phyloP scores from a whole-genome alignment of 2,888 invertebrate species.

The Conus canariensis region DNA sequence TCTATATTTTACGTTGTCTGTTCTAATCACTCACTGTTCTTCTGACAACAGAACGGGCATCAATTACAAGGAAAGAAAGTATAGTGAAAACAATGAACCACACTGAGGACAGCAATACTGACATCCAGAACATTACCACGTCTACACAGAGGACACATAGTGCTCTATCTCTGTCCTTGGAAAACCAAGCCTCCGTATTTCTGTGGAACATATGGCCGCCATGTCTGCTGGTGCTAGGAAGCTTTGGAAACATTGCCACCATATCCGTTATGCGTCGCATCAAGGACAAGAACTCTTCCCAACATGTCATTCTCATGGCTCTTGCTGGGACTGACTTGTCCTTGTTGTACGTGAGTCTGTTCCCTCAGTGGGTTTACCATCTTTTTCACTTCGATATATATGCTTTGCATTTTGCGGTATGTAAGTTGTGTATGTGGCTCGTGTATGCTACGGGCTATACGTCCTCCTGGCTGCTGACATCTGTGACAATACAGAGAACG shows the following conservation, averaged over 20 bases:
- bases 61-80: too few species aligned
- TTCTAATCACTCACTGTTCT: too few species aligned
- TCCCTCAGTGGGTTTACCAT: background rate
- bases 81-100: too few species aligned
- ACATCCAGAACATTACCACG: too few species aligned
- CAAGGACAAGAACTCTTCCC: slow-evolving; percentile 1
- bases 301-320: background rate
- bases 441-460: background rate
- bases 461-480: background rate
- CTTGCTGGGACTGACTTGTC: background rate
- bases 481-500: background rate
- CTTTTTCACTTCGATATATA: background rate
- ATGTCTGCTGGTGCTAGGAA: background rate
- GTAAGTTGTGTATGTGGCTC: background rate
- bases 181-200: too few species aligned
- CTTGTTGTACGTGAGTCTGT: background rate
- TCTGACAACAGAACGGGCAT: too few species aligned
- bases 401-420: background rate
- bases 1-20: too few species aligned
- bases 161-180: too few species aligned
- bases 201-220: background rate
- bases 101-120: too few species aligned
- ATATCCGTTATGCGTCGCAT: background rate
- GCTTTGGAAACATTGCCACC: background rate
- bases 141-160: too few species aligned